Evolutionary conservation across 2,888 invertebrate genomes (phyloP).

Genomic region (Lasioglossum figueresi): DNA sequence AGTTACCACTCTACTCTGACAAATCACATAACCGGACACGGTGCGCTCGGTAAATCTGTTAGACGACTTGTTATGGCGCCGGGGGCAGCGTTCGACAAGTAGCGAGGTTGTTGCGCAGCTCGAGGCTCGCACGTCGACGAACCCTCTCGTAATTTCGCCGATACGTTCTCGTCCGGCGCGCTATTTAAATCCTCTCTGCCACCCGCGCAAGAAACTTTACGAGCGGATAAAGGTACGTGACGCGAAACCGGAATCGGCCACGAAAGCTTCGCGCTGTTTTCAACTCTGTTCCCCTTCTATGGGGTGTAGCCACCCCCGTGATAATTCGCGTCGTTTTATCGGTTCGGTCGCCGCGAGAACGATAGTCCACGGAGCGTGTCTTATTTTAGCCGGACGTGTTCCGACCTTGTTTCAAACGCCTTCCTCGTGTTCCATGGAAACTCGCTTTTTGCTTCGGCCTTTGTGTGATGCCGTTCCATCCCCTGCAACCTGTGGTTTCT

Average conservation of each 20-base stretch:
- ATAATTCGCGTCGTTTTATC: constrained; percentile 24
- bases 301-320: constrained; percentile 1
- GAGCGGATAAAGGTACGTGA: constrained; percentile 49
- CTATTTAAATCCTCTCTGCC: constrained; percentile 48
- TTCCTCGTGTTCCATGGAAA: not conserved
- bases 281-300: not conserved
- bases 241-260: constrained; percentile 27
- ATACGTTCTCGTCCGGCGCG: constrained; percentile 43
- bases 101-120: constrained; percentile 6
- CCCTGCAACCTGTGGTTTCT: not conserved
- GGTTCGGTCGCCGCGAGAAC: constrained; percentile 9
- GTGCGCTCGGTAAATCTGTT: constrained; percentile 58
- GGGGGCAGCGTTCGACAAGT: not conserved
- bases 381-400: not conserved
- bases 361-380: not conserved
- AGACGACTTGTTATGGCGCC: not conserved
- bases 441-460: not conserved
- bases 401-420: not conserved
- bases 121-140: constrained; percentile 12
- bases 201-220: constrained; percentile 34
- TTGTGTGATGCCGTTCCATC: not conserved
- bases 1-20: constrained; percentile 58
- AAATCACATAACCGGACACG: constrained; percentile 47
- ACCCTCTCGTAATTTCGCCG: constrained; percentile 50
- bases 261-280: constrained; percentile 15